A percentile compares a stretch with the other conserved stretches of the same genome.
phyloP scores from a whole-genome alignment of 2,888 invertebrate species.

The Eupithecia centaureata region DNA sequence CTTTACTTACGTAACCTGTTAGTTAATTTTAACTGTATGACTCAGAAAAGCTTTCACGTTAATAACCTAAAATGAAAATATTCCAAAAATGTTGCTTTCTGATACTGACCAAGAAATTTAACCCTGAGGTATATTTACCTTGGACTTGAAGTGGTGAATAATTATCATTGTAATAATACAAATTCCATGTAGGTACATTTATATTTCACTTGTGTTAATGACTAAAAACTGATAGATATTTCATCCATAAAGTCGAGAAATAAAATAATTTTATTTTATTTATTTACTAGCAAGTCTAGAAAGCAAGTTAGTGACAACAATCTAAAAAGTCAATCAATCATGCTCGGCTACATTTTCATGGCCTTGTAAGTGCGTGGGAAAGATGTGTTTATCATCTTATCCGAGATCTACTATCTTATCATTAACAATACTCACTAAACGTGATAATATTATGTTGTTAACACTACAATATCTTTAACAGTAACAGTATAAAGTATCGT shows the following conservation, averaged over 20 bases:
- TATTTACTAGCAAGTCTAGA: not conserved
- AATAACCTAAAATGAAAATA: not conserved
- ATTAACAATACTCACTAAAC: not conserved
- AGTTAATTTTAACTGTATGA: conserved; percentile 8
- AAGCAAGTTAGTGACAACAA: not conserved
- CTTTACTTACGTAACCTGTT: conserved; percentile 9
- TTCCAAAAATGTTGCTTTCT: no score
- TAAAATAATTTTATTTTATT: no score
- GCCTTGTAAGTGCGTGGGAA: conserved; percentile 5
- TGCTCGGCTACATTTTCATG: not conserved
- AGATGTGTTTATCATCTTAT: not conserved
- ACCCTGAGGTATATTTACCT: no score
- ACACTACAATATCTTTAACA: no score
- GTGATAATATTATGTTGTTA: no score
- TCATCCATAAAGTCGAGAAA: no score
- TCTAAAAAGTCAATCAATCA: not conserved
- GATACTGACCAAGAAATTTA: no score
- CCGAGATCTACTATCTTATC: conserved; percentile 2
- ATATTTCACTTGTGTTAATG: no score
- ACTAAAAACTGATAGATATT: no score
- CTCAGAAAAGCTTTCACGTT: not conserved
- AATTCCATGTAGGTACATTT: no score
- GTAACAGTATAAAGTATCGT: not conserved
- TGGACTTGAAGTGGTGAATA: no score
- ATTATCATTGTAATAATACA: no score